Percentiles rank a stretch among this genome's conserved stretches.
Conservation (phyloP, 2,113 vertebrate species). For the Sinocyclocheilus grahami region DNA sequence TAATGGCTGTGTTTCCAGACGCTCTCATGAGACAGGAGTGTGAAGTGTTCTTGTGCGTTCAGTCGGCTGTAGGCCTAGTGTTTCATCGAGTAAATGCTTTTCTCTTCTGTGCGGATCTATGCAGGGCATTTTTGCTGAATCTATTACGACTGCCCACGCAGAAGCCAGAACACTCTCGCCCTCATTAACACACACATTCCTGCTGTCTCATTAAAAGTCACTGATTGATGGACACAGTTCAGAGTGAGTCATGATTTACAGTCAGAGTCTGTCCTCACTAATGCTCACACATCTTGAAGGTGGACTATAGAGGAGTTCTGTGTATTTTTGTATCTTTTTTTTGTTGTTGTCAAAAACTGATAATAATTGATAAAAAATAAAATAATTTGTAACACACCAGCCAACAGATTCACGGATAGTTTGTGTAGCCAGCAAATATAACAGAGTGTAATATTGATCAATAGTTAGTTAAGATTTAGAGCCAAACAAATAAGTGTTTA, state of each 20-base stretch:
- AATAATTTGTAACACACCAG: too few species aligned
- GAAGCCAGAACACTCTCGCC: background rate
- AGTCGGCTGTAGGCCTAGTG: too few species aligned
- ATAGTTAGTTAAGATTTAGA: too few species aligned
- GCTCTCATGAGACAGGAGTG: background rate
- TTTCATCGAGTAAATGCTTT: background rate
- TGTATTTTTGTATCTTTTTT: too few species aligned
- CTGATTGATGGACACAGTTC: background rate
- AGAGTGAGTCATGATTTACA: constrained; percentile 8
- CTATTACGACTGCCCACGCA: background rate
- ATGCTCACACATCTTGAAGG: too few species aligned
- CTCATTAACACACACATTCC: background rate
- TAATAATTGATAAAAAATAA: too few species aligned
- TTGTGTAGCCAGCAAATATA: too few species aligned
- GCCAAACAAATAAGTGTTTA: too few species aligned
- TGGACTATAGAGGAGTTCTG: too few species aligned
- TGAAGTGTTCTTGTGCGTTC: background rate
- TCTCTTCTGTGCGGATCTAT: background rate
- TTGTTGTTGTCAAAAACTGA: too few species aligned
- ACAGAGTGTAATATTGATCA: too few species aligned
- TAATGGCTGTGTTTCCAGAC: background rate
- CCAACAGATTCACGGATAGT: too few species aligned
- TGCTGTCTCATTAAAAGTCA: background rate
- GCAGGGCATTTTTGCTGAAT: background rate
- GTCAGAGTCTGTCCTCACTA: background rate